Percentiles rank a stretch among this genome's conserved stretches.
Evolutionary conservation across 2,797 vertebrate genomes (phyloP).

Genomic region (Synanceia verrucosa): DNA sequence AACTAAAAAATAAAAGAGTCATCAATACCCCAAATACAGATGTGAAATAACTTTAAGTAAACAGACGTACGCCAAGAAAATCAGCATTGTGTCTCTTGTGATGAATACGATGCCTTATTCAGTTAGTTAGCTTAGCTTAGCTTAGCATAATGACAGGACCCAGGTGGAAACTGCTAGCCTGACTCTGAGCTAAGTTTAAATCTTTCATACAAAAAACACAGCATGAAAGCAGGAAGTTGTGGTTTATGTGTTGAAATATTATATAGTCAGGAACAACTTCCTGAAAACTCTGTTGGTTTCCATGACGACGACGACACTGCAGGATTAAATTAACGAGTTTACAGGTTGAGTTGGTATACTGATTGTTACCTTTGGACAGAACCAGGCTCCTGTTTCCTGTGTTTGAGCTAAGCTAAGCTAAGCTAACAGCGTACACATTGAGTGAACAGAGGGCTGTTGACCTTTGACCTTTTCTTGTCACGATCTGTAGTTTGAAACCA

Average conservation of each 20-base stretch:
- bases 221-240: background rate
- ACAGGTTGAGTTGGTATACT: background rate
- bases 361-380: background rate
- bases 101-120: background rate
- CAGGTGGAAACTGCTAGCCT: background rate
- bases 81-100: too few species aligned
- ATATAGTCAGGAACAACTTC: background rate
- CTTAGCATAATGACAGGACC: background rate
- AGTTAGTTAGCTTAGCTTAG: conserved; percentile 1
- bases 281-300: background rate
- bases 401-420: background rate
- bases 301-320: background rate
- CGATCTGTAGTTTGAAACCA: too few species aligned
- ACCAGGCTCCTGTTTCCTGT: background rate
- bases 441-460: too few species aligned
- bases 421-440: too few species aligned
- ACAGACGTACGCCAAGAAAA: too few species aligned
- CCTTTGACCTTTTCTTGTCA: too few species aligned
- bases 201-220: background rate
- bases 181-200: background rate
- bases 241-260: background rate
- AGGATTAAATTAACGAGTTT: background rate
- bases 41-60: too few species aligned
- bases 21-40: background rate
- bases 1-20: conserved; percentile 2